phyloP scores from a whole-genome alignment of 2,797 vertebrate genomes.

The Champsocephalus gunnari region DNA sequence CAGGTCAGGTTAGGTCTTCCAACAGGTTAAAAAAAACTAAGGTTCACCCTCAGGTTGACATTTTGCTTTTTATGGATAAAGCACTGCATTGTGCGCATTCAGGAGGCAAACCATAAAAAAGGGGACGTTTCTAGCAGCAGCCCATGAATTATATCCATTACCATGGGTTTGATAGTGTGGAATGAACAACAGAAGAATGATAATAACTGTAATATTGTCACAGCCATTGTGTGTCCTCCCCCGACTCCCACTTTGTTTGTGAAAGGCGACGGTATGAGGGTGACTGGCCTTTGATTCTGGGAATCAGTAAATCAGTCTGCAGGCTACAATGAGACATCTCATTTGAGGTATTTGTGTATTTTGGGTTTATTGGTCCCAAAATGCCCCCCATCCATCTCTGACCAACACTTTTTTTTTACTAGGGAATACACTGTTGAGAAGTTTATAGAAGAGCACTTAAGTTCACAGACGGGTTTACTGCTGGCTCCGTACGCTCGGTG shows the following conservation, averaged over 20 bases:
- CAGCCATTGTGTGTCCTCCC: slow-evolving; percentile 43
- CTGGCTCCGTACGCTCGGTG: slow-evolving; percentile 67
- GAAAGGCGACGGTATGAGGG: slow-evolving; percentile 34
- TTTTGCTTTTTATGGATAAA: slow-evolving; percentile 10
- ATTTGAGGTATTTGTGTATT: slow-evolving; percentile 69
- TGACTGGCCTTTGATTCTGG: slow-evolving; percentile 55
- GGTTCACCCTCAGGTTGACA: not conserved
- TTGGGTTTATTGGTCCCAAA: slow-evolving; percentile 72
- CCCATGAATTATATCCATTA: slow-evolving; percentile 47
- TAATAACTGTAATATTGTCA: slow-evolving; percentile 61
- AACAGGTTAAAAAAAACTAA: slow-evolving; percentile 3
- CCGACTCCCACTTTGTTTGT: slow-evolving; percentile 47
- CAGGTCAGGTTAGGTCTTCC: slow-evolving; percentile 21
- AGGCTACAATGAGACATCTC: slow-evolving; percentile 64
- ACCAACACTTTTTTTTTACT: slow-evolving; percentile 59
- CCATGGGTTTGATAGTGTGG: slow-evolving; percentile 35
- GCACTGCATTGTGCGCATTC: not conserved
- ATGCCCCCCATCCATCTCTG: slow-evolving; percentile 60
- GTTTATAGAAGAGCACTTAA: slow-evolving; percentile 77
- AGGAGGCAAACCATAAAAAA: slow-evolving; percentile 19
- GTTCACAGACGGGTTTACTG: slow-evolving; percentile 78
- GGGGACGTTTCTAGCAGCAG: slow-evolving; percentile 15
- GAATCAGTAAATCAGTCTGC: slow-evolving; percentile 61
- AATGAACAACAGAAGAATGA: slow-evolving; percentile 52
- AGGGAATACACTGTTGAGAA: slow-evolving; percentile 56